Evolutionary conservation across 2,797 vertebrate species (phyloP), one percentile per base, ranked within the genome.

Genomic region (Notolepis coatsorum): DNA sequence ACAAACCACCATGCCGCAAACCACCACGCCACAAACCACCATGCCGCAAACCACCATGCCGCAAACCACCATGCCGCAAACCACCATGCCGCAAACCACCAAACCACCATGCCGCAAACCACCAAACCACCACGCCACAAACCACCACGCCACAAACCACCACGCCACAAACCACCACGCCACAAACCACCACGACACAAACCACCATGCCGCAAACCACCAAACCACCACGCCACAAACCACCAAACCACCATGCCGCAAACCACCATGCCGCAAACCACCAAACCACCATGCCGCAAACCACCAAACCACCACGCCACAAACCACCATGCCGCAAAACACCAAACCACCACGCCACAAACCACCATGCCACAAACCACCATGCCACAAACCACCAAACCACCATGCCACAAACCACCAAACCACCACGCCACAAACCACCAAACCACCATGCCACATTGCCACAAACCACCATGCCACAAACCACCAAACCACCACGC

Each of bases 371-470:
- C 60, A 53, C 52, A 65, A 47, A n/a, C n/a, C n/a, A n/a, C n/a
- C n/a, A n/a, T n/a, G n/a, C n/a, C n/a, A n/a, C n/a, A n/a, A n/a
- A n/a, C n/a, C n/a, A n/a, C n/a, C n/a, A n/a, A n/a, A n/a, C n/a
- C 59, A 47, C 57, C 10, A 63, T n/a, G 35, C 3, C 35, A 31
- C 23, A 37, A 7, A 68, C 43, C 59, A 68, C 54, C 52, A 68
- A 3, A 3, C 47, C 59, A 47, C 57, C 10, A 63, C n/a, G 35
- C 3, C 35, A 31, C 23, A 37, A 7, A 68, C 43, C 59, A 68
- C 54, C 52, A 68, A 3, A 3, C 47, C 60, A 53, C 52, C 63
- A 81, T 54, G 45, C 54, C 59, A 47, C 57, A 8, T 61, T n/a
- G 35, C 3, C 35, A 31, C 23, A 37, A 7, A 68, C 43, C 59